These are phyloP conservation scores for Lasioglossum lativentre DNA, from an alignment of 2,888 invertebrate species.

Conservation along the genomic window DNA sequence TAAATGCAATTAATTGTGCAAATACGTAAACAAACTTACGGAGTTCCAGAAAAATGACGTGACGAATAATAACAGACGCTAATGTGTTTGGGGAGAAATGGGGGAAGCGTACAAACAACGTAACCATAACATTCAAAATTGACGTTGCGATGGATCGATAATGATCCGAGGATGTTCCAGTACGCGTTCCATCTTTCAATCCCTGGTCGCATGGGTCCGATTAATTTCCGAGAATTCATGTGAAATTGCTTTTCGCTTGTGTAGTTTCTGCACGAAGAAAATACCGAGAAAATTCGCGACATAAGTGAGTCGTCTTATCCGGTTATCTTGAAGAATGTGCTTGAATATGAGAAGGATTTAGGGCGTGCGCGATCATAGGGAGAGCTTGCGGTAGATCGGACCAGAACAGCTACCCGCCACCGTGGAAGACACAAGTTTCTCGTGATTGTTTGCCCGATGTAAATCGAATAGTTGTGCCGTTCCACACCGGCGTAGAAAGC, in stretches of 20 bases:
- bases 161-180: background rate
- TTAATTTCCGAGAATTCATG: background rate
- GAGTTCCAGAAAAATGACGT: background rate
- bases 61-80: background rate
- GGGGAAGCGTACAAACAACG: background rate
- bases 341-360: slow-evolving; percentile 52
- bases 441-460: slow-evolving; percentile 35
- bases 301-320: slow-evolving; percentile 63
- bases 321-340: slow-evolving; percentile 58
- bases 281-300: slow-evolving; percentile 3
- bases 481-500: background rate
- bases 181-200: background rate
- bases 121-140: background rate
- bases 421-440: slow-evolving; percentile 20
- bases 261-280: background rate
- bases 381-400: slow-evolving; percentile 28
- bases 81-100: background rate
- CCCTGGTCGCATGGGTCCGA: background rate
- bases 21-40: background rate
- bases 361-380: slow-evolving; percentile 10
- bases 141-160: background rate
- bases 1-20: background rate
- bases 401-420: slow-evolving; percentile 38
- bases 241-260: background rate
- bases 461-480: slow-evolving; percentile 36